Conservation (phyloP, 2,888 invertebrate genomes). For the Phalera bucephala region DNA sequence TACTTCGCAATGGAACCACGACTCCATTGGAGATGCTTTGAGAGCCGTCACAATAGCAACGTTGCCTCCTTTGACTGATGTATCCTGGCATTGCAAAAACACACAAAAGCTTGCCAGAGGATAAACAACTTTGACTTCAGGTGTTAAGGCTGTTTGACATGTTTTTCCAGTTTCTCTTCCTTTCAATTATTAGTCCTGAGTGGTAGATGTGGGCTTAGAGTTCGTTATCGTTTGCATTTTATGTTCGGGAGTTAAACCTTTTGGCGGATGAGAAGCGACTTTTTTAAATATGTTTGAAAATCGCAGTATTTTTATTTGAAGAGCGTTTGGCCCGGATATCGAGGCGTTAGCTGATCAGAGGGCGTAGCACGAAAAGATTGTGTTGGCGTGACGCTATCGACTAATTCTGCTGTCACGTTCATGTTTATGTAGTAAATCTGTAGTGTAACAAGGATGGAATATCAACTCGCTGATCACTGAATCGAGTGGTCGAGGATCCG, state of each 20-base stretch:
- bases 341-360: no score
- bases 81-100: conserved; percentile 29
- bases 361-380: no score
- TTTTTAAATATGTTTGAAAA: no score
- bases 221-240: conserved; percentile 11
- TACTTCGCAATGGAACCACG: conserved; percentile 20
- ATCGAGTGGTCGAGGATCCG: no score
- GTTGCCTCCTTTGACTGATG: conserved; percentile 35
- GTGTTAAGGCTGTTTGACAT: conserved; percentile 5
- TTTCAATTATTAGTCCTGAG: conserved; percentile 40
- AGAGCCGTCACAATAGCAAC: conserved; percentile 46
- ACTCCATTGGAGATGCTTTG: conserved; percentile 41
- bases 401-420: no score
- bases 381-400: no score
- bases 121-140: conserved; percentile 11
- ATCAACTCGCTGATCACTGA: no score
- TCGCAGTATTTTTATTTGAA: no score
- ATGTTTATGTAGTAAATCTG: no score
- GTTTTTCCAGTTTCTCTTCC: conserved; percentile 42
- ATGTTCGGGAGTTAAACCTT: conserved; percentile 3
- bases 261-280: conserved; percentile 6
- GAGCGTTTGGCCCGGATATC: no score
- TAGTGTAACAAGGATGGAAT: no score
- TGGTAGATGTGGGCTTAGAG: conserved; percentile 33
- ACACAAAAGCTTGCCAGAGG: conserved; percentile 5